Evolutionary conservation across 2,797 vertebrate genomes (phyloP).

Genomic region (Pachyuromys duprasi): DNA sequence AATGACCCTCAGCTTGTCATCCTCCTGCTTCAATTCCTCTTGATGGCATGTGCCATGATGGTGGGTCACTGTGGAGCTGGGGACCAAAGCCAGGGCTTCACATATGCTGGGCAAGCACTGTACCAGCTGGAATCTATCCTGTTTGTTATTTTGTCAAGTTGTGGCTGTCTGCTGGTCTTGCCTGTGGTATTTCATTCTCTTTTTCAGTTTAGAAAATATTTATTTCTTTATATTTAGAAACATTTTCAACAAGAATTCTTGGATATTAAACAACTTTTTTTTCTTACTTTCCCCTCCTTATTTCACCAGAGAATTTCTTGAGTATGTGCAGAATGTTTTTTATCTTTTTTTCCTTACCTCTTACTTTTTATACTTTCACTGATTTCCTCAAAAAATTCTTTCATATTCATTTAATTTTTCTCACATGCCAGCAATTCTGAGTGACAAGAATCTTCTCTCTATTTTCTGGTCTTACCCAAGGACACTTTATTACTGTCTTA

Average conservation of each 20-base stretch:
- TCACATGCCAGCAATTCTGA: not conserved
- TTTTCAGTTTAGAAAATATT: not conserved
- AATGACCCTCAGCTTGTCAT: not conserved
- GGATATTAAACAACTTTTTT: no score
- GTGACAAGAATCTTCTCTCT: not conserved
- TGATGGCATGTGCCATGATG: not conserved
- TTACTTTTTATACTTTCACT: not conserved
- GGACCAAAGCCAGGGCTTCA: not conserved
- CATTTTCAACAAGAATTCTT: not conserved
- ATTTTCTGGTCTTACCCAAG: not conserved
- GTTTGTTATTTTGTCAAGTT: not conserved
- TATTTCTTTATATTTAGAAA: not conserved
- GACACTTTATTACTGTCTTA: no score
- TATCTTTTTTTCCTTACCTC: not conserved
- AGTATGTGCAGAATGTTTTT: not conserved
- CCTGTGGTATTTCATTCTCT: not conserved
- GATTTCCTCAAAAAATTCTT: not conserved
- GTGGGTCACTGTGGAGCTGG: not conserved
- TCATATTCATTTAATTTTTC: not conserved
- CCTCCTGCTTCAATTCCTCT: not conserved
- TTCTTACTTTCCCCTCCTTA: not conserved
- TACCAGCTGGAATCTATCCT: not conserved
- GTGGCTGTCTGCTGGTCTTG: not conserved
- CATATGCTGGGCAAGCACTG: not conserved
- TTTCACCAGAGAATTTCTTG: not conserved